Evolutionary conservation across 2,797 vertebrate species (phyloP).

Genomic region (Natrix natrix): DNA sequence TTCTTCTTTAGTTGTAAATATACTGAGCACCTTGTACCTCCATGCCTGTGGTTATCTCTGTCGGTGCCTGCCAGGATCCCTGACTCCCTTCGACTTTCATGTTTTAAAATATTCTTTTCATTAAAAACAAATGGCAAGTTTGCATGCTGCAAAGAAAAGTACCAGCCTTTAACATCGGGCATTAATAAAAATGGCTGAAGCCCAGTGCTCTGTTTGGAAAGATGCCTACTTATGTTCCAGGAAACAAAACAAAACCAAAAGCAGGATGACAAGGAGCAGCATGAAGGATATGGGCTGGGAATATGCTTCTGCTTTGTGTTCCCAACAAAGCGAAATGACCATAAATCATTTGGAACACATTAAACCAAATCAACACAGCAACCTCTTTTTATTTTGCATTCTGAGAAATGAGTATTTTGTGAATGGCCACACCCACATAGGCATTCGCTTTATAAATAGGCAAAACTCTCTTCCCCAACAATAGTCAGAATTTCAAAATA

Average conservation of each 20-base stretch:
- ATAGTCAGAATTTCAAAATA: neutral
- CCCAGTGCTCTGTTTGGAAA: neutral
- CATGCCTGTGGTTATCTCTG: neutral
- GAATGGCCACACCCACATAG: neutral
- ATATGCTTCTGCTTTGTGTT: neutral
- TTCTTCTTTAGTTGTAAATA: neutral
- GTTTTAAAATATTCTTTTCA: neutral
- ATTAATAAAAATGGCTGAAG: neutral
- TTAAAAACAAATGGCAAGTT: neutral
- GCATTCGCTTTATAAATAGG: neutral
- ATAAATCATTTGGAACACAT: neutral
- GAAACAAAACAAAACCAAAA: neutral
- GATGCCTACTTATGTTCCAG: neutral
- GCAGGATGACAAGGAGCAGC: neutral
- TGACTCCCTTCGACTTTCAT: neutral
- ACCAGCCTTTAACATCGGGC: neutral
- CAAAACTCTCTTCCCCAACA: neutral
- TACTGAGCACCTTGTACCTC: neutral
- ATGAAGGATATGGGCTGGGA: neutral
- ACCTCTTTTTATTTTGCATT: neutral
- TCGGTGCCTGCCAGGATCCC: neutral
- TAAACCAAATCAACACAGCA: neutral
- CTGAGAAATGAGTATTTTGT: neutral
- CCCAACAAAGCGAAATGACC: neutral
- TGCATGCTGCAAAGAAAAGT: neutral